Conservation (phyloP, 1,140 invertebrate genomes). For the Tachypleus tridentatus region DNA sequence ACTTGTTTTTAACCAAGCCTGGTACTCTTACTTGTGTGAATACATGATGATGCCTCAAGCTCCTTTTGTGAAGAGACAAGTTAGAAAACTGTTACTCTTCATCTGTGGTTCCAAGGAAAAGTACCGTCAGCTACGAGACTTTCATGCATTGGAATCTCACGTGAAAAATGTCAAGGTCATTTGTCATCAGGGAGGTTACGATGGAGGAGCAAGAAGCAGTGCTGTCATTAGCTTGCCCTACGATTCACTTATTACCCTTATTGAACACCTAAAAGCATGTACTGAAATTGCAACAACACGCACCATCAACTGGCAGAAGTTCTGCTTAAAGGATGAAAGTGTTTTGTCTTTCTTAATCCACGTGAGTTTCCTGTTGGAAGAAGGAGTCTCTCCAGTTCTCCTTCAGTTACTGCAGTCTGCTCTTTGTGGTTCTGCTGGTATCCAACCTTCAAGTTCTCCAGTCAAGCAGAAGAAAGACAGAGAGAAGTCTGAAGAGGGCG, state of each 20-base stretch:
- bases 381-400: constrained; percentile 83
- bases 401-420: constrained; percentile 79
- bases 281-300: constrained; percentile 79
- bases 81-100: constrained; percentile 74
- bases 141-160: constrained; percentile 54
- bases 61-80: constrained; percentile 50
- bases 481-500: constrained; percentile 22
- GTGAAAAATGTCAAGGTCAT: constrained; percentile 40
- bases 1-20: constrained; percentile 41
- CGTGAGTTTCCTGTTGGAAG: constrained; percentile 70
- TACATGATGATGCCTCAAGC: constrained; percentile 79
- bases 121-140: constrained; percentile 82
- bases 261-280: constrained; percentile 89
- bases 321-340: constrained; percentile 56
- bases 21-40: constrained; percentile 77
- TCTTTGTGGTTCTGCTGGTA: constrained; percentile 44
- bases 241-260: constrained; percentile 77
- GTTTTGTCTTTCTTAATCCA: constrained; percentile 65
- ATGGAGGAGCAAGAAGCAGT: constrained; percentile 26
- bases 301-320: constrained; percentile 91
- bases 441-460: constrained; percentile 22
- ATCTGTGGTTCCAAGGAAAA: constrained; percentile 93
- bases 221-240: constrained; percentile 53
- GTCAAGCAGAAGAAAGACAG: constrained; percentile 31
- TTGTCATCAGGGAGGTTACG: constrained; percentile 42